These are phyloP conservation scores for Muscina levida DNA, from an alignment of 2,888 invertebrate genomes.

Conservation along the genomic window DNA sequence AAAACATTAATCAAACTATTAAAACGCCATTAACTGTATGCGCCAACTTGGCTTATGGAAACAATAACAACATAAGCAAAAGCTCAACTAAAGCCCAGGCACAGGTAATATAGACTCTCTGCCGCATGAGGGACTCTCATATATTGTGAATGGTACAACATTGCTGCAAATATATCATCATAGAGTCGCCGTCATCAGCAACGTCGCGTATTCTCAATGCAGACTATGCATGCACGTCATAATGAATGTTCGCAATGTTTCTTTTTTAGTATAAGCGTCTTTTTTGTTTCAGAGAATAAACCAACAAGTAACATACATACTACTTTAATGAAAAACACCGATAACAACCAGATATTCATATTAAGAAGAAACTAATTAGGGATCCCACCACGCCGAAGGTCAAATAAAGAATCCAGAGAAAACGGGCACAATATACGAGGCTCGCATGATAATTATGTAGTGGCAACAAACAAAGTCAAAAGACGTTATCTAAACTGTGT, in stretches of 20 bases:
- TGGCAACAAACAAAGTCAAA: too few relatives aligned
- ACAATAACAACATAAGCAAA: conserved; percentile 24
- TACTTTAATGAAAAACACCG: background rate
- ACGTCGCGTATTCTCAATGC: conserved; percentile 1
- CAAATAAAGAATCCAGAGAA: too few relatives aligned
- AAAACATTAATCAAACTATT: conserved; percentile 75
- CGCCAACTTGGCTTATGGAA: conserved; percentile 56
- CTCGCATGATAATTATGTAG: too few relatives aligned
- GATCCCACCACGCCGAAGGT: conserved; percentile 16
- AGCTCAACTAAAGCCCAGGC: background rate
- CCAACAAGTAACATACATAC: background rate
- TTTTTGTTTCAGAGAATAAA: background rate
- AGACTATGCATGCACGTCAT: conserved; percentile 25
- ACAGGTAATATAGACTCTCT: conserved; percentile 32
- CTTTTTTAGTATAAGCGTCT: background rate
- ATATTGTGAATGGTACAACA: conserved; percentile 16
- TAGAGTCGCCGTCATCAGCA: conserved; percentile 25
- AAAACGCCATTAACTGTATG: conserved; percentile 73
- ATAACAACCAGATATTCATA: conserved; percentile 8
- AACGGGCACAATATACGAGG: too few relatives aligned
- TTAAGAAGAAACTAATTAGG: conserved; percentile 21
- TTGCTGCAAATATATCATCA: conserved; percentile 59
- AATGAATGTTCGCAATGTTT: conserved; percentile 4
- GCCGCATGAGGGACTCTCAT: background rate
- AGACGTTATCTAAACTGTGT: too few relatives aligned